phyloP scores from a whole-genome alignment of 2,888 invertebrate species.

The Holacanthella duospinosa region DNA sequence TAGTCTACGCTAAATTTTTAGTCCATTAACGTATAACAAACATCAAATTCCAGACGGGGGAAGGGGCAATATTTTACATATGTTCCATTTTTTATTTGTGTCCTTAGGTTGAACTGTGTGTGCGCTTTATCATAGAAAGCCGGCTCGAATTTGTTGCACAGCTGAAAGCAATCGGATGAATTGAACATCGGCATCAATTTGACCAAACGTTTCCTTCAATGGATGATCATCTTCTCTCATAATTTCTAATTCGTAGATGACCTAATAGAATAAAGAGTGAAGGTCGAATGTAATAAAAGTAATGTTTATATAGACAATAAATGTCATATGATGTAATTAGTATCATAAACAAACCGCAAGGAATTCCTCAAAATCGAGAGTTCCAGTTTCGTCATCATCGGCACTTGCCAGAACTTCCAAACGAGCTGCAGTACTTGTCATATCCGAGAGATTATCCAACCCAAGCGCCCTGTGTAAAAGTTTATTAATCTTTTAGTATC shows the following conservation, averaged over 20 bases:
- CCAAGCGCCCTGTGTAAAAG: slow-evolving; percentile 26
- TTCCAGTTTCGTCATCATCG: slow-evolving; percentile 34
- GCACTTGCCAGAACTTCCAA: slow-evolving; percentile 22
- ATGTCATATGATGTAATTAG: background rate
- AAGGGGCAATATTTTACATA: too few species aligned
- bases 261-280: slow-evolving; percentile 1
- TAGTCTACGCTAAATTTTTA: too few species aligned
- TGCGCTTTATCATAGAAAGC: slow-evolving; percentile 28
- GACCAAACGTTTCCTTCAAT: slow-evolving; percentile 27
- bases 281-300: background rate
- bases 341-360: too few species aligned
- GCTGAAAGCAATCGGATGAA: background rate
- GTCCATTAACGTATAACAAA: too few species aligned
- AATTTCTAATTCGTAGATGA: background rate
- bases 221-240: slow-evolving; percentile 5
- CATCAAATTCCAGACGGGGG: too few species aligned
- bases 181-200: slow-evolving; percentile 20
- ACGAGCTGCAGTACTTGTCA: slow-evolving; percentile 23
- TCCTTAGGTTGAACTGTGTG: too few species aligned
- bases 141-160: slow-evolving; percentile 31
- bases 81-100: too few species aligned
- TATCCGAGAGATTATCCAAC: slow-evolving; percentile 32
- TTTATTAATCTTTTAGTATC: background rate
- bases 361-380: slow-evolving; percentile 36
- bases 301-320: background rate